These are phyloP conservation scores for Enteromius viviparus DNA, from an alignment of 2,797 vertebrate genomes.

Conservation along the genomic window DNA sequence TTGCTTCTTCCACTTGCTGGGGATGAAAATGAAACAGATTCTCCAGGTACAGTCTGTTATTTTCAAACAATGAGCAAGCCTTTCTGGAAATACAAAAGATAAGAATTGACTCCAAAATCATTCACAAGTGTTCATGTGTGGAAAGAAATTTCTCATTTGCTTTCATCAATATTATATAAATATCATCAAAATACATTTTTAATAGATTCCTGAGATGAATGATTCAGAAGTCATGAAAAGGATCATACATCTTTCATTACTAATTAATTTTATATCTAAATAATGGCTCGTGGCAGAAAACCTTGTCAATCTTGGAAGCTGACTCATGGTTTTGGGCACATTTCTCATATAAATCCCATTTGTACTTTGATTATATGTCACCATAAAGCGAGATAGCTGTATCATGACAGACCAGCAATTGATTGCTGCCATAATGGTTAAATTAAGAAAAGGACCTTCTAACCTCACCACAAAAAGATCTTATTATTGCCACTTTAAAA, in stretches of 20 bases:
- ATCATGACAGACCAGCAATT: conserved; percentile 52
- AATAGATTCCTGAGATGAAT: conserved; percentile 33
- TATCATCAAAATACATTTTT: conserved; percentile 41
- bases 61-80: conserved; percentile 15
- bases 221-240: conserved; percentile 31
- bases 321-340: conserved; percentile 24
- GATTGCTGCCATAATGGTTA: conserved; percentile 63
- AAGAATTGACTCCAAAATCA: conserved; percentile 31
- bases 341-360: conserved; percentile 42
- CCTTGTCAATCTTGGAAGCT: conserved; percentile 26
- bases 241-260: conserved; percentile 38
- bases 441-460: conserved; percentile 67
- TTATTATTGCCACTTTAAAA: conserved; percentile 69
- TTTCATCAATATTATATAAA: conserved; percentile 48
- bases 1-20: conserved; percentile 11
- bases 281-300: conserved; percentile 28
- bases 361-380: conserved; percentile 44
- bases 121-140: conserved; percentile 24
- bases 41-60: conserved; percentile 18
- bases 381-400: conserved; percentile 63
- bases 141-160: conserved; percentile 14
- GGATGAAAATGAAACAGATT: conserved; percentile 34
- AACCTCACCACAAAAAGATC: conserved; percentile 66
- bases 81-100: conserved; percentile 14
- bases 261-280: conserved; percentile 34